phyloP scores from a whole-genome alignment of 2,113 vertebrate genomes.

The Tinamus guttatus region DNA sequence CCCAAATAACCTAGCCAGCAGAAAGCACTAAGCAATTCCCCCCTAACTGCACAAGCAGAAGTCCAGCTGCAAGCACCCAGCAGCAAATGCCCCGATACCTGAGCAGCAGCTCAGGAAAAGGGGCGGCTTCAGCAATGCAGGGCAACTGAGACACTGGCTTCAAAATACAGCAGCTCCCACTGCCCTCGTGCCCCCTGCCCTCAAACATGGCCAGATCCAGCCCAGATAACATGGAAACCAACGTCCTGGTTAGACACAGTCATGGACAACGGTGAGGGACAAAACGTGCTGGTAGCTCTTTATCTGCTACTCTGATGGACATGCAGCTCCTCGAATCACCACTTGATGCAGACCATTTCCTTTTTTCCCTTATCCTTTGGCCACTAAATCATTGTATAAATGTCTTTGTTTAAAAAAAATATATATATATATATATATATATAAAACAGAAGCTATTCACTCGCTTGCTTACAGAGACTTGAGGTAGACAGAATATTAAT shows the following conservation, averaged over 20 bases:
- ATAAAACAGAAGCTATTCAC: neutral
- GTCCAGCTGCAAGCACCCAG: neutral
- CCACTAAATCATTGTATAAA: neutral
- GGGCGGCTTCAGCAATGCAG: neutral
- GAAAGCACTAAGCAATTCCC: neutral
- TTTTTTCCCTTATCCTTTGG: neutral
- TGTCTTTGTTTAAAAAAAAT: too few relatives aligned
- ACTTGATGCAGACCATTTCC: neutral
- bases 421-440: too few relatives aligned
- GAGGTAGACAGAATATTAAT: neutral
- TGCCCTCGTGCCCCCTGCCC: neutral
- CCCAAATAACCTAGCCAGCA: neutral
- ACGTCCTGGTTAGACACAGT: neutral
- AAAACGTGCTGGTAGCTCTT: neutral
- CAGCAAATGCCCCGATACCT: accelerated
- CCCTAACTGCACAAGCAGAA: neutral
- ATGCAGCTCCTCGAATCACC: neutral
- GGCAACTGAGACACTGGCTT: neutral
- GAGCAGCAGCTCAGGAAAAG: neutral
- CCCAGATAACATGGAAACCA: neutral
- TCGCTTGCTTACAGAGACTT: neutral
- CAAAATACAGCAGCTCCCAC: neutral
- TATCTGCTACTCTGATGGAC: neutral
- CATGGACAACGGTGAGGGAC: accelerated
- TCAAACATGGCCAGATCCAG: neutral